Evolutionary conservation across 2,797 vertebrate species (phyloP).

Genomic region (Okamejei kenojei): DNA sequence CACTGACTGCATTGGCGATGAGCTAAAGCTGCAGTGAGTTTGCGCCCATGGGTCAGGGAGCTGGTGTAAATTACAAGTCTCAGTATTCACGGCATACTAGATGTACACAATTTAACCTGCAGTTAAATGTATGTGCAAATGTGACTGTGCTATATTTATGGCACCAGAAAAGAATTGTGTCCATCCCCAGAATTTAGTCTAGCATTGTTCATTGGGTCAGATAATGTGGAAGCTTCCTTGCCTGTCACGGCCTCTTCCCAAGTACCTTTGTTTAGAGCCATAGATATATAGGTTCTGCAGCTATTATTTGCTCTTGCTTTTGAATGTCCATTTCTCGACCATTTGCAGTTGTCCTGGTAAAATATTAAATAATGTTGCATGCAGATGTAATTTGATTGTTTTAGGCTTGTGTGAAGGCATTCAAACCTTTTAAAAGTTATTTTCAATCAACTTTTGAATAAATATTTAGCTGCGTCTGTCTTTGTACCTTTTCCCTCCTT

Average conservation of each 20-base stretch:
- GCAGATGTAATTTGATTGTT: conserved; percentile 31
- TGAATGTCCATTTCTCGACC: conserved; percentile 21
- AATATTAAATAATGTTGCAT: conserved; percentile 32
- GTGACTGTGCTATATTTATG: neutral
- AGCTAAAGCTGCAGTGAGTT: neutral
- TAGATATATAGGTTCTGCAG: neutral
- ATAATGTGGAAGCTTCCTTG: neutral
- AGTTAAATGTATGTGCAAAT: neutral
- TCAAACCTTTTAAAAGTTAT: conserved; percentile 21
- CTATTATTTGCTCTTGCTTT: conserved; percentile 15
- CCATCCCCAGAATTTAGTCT: neutral
- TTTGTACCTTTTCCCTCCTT: neutral
- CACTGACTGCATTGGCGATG: neutral
- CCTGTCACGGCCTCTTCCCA: neutral
- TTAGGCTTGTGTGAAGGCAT: conserved; percentile 11
- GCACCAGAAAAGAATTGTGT: conserved; percentile 4
- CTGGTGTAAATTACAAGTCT: conserved; percentile 1
- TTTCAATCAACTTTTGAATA: conserved; percentile 35
- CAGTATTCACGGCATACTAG: neutral
- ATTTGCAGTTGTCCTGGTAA: conserved; percentile 2
- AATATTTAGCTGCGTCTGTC: neutral
- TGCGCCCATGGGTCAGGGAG: neutral
- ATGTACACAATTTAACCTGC: conserved; percentile 9
- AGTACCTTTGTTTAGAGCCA: neutral
- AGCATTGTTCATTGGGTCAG: neutral